Evolutionary conservation across 2,113 vertebrate genomes (phyloP).

Genomic region (Alethe castanea): DNA sequence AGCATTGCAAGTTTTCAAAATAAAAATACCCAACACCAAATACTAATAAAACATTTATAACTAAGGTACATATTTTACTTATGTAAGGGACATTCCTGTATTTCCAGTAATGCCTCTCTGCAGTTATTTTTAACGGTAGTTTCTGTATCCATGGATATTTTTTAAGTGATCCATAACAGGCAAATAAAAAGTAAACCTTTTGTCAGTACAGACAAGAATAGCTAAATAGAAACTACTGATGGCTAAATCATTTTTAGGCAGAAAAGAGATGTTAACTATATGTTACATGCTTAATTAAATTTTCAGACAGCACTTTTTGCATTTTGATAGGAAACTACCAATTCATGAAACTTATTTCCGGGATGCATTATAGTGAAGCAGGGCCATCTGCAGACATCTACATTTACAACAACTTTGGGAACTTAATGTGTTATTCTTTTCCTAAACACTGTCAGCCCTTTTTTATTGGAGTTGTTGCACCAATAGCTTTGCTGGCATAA

Average conservation of each 20-base stretch:
- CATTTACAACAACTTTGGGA: not conserved
- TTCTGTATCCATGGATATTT: not conserved
- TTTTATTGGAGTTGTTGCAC: not conserved
- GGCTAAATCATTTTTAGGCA: not conserved
- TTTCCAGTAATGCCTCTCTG: not conserved
- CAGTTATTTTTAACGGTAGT: not conserved
- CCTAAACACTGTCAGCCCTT: not conserved
- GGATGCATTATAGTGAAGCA: not conserved
- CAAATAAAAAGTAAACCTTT: not conserved
- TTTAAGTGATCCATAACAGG: not conserved
- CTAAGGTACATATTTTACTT: not conserved
- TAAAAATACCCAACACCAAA: not conserved
- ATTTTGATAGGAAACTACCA: not conserved
- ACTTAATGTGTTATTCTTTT: not conserved
- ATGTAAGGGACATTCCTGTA: not conserved
- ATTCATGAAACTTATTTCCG: not conserved
- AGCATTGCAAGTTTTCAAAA: not conserved
- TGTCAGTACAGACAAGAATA: not conserved
- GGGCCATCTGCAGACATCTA: not conserved
- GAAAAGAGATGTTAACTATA: not conserved
- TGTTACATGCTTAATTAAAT: not conserved
- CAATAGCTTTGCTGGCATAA: not conserved
- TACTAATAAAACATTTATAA: not conserved
- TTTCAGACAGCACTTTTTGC: not conserved
- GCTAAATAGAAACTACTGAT: not conserved